Base-by-base conservation (phyloP, 2,113 vertebrate genomes). In the Henicopernis longicauda region DNA sequence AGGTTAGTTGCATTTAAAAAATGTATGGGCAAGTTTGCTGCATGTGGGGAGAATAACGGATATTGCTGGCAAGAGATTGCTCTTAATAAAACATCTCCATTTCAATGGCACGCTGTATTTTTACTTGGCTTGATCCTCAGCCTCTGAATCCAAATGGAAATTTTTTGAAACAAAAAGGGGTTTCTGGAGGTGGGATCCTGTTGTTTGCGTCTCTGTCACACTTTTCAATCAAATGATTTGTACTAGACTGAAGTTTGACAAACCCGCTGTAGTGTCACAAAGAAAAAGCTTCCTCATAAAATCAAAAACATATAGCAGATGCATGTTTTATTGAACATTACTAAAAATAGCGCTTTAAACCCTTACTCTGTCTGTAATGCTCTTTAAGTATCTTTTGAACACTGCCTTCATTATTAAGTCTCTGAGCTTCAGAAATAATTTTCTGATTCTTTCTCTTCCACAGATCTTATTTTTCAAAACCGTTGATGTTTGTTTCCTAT, bases 231-330 rank as follows among this genome's bases (percentile, higher is more conserved):
- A 97, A 88, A 83, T 82, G 55, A 50, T 80, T 93, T 47, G 44
- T 93, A 83, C 55, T 40, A 96, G 93, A 52, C 88, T 96, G 95
- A 93, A 96, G 93, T 97, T 96, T 96, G 95, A 97, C 79, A 83
- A 94, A 86, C 74, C 87, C 20, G 9, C 85, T 70, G 78, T 34
- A 86, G 84, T 78, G 93, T 93, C 89, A 55, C 2, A 3, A 81
- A 86, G 91, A 92, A 95, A 88, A 88, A 93, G 94, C 95, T 81
- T 82, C 89, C 87, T 97, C 95, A 70, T 91, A 89, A 95, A 96
- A 95, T 97, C 89, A 96, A 96, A 97, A 97, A 95, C 93, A 97
- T 97, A 96, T 97, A 97, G 94, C 95, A 96, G 96, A 96, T 96
- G 94, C 94, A 97, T 96, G 95, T 96, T 97, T 97, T 96, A 96